These are phyloP conservation scores for Esox lucius DNA, from an alignment of 2,797 vertebrate genomes.

Conservation along the genomic window DNA sequence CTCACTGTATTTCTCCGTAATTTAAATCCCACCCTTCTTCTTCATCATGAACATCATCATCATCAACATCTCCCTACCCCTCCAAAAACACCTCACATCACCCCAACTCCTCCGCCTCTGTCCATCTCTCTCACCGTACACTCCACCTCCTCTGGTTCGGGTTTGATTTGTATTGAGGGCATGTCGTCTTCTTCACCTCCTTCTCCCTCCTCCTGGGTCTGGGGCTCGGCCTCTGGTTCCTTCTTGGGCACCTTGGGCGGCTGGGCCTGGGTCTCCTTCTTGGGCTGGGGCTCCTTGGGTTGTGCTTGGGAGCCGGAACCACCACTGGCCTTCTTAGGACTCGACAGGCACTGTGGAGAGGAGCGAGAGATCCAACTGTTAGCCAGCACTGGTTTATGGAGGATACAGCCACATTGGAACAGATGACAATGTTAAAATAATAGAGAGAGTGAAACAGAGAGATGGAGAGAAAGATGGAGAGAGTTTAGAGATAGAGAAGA, in stretches of 20 bases:
- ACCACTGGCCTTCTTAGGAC: constrained; percentile 68
- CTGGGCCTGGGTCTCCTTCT: constrained; percentile 24
- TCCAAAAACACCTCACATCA: constrained; percentile 5
- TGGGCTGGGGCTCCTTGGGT: constrained; percentile 38
- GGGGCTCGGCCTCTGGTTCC: constrained; percentile 2
- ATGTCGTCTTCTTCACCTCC: constrained; percentile 55
- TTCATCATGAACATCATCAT: neutral
- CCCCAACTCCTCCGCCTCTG: neutral
- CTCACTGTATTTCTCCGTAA: neutral
- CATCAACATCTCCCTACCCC: neutral
- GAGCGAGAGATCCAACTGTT: neutral
- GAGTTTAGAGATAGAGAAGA: neutral
- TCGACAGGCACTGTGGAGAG: constrained; percentile 70
- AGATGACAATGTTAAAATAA: neutral
- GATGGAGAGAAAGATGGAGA: neutral
- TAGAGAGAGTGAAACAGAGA: neutral
- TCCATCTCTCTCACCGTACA: constrained; percentile 71
- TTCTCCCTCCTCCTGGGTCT: constrained; percentile 33
- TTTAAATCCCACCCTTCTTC: neutral
- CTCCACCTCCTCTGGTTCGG: constrained; percentile 78
- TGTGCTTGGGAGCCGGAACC: constrained; percentile 53
- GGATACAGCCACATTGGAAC: neutral
- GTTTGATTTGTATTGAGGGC: constrained; percentile 79
- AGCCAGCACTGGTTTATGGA: neutral
- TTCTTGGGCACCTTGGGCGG: neutral